Evolutionary conservation across 2,797 vertebrate species (phyloP).

Genomic region (Odontamblyopus lacepedii): DNA sequence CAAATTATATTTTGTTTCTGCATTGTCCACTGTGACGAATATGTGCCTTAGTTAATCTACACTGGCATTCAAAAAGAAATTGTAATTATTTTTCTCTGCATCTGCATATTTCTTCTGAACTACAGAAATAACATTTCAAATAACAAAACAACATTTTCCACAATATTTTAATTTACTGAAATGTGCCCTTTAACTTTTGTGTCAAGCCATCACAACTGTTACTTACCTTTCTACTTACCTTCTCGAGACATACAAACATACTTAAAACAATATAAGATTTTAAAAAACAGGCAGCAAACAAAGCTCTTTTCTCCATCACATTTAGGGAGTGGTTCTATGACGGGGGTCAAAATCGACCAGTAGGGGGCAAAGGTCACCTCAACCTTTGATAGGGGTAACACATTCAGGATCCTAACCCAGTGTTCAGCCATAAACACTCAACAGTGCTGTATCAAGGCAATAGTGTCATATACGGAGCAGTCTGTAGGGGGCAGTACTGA

Average conservation of each 20-base stretch:
- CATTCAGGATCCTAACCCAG: slow-evolving; percentile 62
- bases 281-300: slow-evolving; percentile 70
- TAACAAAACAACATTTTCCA: background rate
- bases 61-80: background rate
- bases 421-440: slow-evolving; percentile 74
- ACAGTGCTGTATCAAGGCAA: slow-evolving; percentile 79
- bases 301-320: slow-evolving; percentile 64
- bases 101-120: slow-evolving; percentile 19
- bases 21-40: background rate
- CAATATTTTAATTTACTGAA: slow-evolving; percentile 8
- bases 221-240: slow-evolving; percentile 79
- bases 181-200: slow-evolving; percentile 1
- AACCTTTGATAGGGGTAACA: slow-evolving; percentile 54
- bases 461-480: slow-evolving; percentile 38
- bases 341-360: slow-evolving; percentile 17
- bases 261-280: slow-evolving; percentile 6
- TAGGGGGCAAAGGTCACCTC: slow-evolving; percentile 48
- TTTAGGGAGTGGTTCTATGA: slow-evolving; percentile 54
- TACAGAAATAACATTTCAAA: slow-evolving; percentile 5
- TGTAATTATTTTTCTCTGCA: background rate
- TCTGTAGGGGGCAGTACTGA: slow-evolving; percentile 47
- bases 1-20: background rate
- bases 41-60: background rate
- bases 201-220: slow-evolving; percentile 35
- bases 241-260: slow-evolving; percentile 46